Base-by-base conservation (phyloP, 1,140 invertebrate genomes). In the Philotrypesis tridentata region DNA sequence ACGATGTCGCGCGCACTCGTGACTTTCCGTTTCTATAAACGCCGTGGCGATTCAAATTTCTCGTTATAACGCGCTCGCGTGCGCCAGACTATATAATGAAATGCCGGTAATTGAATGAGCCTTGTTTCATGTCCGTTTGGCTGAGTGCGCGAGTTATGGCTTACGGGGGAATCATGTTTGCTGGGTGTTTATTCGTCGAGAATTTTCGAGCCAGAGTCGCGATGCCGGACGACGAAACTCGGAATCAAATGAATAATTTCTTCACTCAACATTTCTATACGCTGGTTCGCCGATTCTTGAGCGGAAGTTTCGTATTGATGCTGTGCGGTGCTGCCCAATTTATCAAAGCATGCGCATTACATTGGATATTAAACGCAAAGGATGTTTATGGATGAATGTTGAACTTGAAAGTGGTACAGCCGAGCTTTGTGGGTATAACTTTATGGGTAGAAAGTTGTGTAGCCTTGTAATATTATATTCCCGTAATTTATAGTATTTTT, bases 21-120 rank as follows among this genome's bases (percentile, higher is more conserved):
- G 55, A 68, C 43, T 67, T 78, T 65, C 61, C 21, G 40, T 60
- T 76, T 48, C 61, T 76, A 37, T 12, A 6, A n/a, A n/a, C n/a
- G 2, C 31, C 61, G 61, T 25, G 61, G 12, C 0, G 48, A 55
- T 55, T 55, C 6, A 17, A 55, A 21, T 55, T n/a, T 55, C 48
- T 55, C 48, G 48, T 48, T 48, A 48, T 48, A 14, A 14, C 43
- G 14, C 4, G 12, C 11, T 14, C 0, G 43, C 2, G 11, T 40
- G 8, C 8, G 8, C 8, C 8, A 11, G n/a, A n/a, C 33, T 2
- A 17, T 48, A 17, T n/a, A 55, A 55, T 55, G 48, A 55, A 55
- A 55, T 17, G 48, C 7, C 21, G 48, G 48, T 55, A 55, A 55
- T 55, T 55, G 48, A 55, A 55, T 55, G 48, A 21, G 17, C 2